Percentiles rank a stretch among this genome's conserved stretches.
These are phyloP conservation scores for Cheilosia impressa DNA, from an alignment of 2,888 invertebrate genomes.

Conservation along the genomic window DNA sequence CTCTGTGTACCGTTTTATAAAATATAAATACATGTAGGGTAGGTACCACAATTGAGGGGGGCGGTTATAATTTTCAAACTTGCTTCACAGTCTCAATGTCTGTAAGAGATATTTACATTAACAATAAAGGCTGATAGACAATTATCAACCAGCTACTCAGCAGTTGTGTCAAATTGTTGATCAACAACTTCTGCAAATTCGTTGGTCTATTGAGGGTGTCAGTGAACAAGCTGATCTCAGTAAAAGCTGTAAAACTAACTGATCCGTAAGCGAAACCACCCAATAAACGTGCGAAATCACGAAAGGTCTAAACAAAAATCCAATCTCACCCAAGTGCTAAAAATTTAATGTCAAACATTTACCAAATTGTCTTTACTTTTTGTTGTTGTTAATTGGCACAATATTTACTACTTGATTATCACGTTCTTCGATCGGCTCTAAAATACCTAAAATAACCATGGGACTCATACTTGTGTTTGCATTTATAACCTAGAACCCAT, in stretches of 20 bases:
- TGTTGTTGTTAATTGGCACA: not conserved
- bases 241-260: no score
- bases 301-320: slow-evolving; percentile 10
- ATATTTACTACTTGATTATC: slow-evolving; percentile 13
- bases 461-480: not conserved
- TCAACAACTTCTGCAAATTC: no score
- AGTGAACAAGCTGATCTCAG: no score
- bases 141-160: no score
- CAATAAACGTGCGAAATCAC: no score
- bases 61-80: not conserved
- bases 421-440: not conserved
- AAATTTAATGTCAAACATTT: not conserved
- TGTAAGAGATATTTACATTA: no score
- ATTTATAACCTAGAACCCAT: not conserved
- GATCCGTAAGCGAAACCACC: no score
- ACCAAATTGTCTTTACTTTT: not conserved
- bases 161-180: no score
- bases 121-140: no score
- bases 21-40: not conserved
- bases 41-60: not conserved
- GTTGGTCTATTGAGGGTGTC: no score
- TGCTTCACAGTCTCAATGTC: no score
- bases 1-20: no score
- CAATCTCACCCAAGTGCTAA: slow-evolving; percentile 4
- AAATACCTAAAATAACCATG: not conserved